A percentile compares a stretch with the other conserved stretches of the same genome.
Evolutionary conservation across 64 coral and sea anemone genomes (phyloP).

Genomic region (Platygyra sinensis): DNA sequence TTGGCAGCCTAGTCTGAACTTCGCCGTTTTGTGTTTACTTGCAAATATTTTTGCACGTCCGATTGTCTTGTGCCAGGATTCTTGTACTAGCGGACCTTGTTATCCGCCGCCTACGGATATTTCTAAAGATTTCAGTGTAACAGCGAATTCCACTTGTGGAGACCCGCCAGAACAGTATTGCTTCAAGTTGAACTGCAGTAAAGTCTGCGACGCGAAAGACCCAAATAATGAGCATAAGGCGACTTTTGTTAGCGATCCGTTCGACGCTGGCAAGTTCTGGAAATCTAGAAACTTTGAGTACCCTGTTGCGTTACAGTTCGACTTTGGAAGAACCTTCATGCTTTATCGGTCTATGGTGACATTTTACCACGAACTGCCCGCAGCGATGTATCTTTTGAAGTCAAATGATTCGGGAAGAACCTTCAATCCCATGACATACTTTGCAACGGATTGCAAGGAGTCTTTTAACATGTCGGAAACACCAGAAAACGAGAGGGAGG

Average conservation of each 20-base stretch:
- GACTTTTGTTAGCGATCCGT: constrained; percentile 19
- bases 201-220: constrained; percentile 35
- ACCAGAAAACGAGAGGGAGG: constrained; percentile 9
- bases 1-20: constrained; percentile 5
- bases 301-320: constrained; percentile 51
- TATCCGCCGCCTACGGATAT: constrained; percentile 39
- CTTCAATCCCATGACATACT: constrained; percentile 24
- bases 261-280: constrained; percentile 25
- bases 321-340: constrained; percentile 43
- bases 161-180: constrained; percentile 29
- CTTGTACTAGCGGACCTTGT: constrained; percentile 46
- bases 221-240: neutral
- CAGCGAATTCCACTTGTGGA: constrained; percentile 66
- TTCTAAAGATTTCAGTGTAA: constrained; percentile 24
- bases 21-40: neutral
- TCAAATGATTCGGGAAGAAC: constrained; percentile 31
- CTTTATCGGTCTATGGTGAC: constrained; percentile 35
- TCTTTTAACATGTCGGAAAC: constrained; percentile 53
- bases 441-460: constrained; percentile 39
- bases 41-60: constrained; percentile 12
- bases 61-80: neutral
- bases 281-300: constrained; percentile 56
- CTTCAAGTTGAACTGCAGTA: neutral
- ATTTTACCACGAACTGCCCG: constrained; percentile 49
- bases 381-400: constrained; percentile 58